phyloP scores from a whole-genome alignment of 2,113 vertebrate species.

The Solea solea region DNA sequence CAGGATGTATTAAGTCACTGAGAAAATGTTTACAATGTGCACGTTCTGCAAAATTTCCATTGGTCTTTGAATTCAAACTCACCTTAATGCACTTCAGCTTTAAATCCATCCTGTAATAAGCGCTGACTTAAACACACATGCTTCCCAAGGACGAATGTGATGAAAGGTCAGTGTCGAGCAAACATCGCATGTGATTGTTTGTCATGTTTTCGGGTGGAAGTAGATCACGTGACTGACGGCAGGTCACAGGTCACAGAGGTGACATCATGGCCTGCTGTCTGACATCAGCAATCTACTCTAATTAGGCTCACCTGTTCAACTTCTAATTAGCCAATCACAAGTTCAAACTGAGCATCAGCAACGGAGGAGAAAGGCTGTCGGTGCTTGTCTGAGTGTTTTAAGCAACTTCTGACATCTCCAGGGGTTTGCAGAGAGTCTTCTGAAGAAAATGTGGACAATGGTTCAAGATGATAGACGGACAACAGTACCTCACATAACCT shows the following conservation, averaged over 20 bases:
- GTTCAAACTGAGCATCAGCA: too few relatives aligned
- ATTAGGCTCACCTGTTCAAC: neutral
- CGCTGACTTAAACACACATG: slow-evolving; percentile 23
- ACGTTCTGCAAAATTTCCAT: slow-evolving; percentile 1
- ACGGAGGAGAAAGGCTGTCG: too few relatives aligned
- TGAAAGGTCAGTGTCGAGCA: slow-evolving; percentile 35
- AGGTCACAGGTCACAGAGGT: slow-evolving; percentile 57
- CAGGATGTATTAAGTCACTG: slow-evolving; percentile 16
- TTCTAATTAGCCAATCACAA: too few relatives aligned
- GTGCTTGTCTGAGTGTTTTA: too few relatives aligned
- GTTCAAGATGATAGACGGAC: too few relatives aligned
- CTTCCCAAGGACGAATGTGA: slow-evolving; percentile 34
- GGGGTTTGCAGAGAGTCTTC: too few relatives aligned
- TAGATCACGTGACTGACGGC: slow-evolving; percentile 48
- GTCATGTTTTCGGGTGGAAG: slow-evolving; percentile 7
- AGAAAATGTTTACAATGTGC: slow-evolving; percentile 4
- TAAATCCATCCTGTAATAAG: slow-evolving; percentile 17
- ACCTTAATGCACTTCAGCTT: slow-evolving; percentile 10
- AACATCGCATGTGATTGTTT: slow-evolving; percentile 24
- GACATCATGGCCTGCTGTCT: slow-evolving; percentile 29
- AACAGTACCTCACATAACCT: too few relatives aligned
- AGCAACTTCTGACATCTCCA: too few relatives aligned
- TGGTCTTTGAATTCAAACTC: slow-evolving; percentile 1
- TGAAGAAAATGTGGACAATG: too few relatives aligned
- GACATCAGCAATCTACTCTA: slow-evolving; percentile 26